phyloP scores from a whole-genome alignment of 2,113 vertebrate genomes.

The Raja brachyura region DNA sequence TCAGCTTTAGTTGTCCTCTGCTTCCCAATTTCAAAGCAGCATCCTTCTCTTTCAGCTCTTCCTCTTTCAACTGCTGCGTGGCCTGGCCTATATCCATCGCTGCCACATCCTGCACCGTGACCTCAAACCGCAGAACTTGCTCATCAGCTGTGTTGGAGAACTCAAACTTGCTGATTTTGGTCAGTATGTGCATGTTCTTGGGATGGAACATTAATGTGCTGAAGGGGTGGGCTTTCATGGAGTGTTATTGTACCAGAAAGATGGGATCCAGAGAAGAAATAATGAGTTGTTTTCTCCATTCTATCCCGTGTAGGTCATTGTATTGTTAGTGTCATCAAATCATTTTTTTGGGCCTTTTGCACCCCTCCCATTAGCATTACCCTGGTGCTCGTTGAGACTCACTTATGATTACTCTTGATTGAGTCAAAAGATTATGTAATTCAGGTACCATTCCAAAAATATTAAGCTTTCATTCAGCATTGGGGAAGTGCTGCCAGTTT shows the following conservation, averaged over 20 bases:
- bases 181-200: slow-evolving; percentile 49
- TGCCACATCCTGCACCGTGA: slow-evolving; percentile 79
- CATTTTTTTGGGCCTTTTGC: background rate
- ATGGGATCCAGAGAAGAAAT: no score
- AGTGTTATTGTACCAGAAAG: no score
- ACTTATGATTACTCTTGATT: no score
- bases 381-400: no score
- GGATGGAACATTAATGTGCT: no score
- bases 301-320: no score
- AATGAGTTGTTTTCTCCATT: no score
- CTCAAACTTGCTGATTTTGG: slow-evolving; percentile 89
- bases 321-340: background rate
- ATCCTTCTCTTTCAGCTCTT: slow-evolving; percentile 64
- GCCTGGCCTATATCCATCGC: slow-evolving; percentile 77
- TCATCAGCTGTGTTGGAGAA: slow-evolving; percentile 85
- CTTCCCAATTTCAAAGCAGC: background rate
- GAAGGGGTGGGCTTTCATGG: no score
- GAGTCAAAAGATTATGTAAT: no score
- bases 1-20: background rate
- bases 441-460: no score
- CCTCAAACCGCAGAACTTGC: slow-evolving; percentile 90
- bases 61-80: slow-evolving; percentile 79
- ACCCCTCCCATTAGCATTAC: background rate
- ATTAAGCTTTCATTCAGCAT: no score
- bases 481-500: no score